A percentile compares a stretch with the other conserved stretches of the same genome.
phyloP scores from a whole-genome alignment of 1,140 invertebrate genomes.

The Stenopsyche tienmushanensis region DNA sequence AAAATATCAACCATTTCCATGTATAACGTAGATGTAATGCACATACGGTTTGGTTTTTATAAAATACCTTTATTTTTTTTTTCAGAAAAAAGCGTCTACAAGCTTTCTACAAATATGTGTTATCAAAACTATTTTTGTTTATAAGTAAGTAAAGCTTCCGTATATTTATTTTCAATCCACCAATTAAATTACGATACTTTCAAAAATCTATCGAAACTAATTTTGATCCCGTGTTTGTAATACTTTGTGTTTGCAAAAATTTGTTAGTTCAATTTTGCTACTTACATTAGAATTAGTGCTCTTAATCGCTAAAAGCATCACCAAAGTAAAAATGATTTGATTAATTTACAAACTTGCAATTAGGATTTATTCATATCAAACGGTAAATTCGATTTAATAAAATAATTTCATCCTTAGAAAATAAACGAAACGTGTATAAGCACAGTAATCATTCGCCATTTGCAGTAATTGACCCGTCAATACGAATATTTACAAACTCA shows the following conservation, averaged over 20 bases:
- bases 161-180: constrained; percentile 19
- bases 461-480: too few relatives aligned
- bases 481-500: too few relatives aligned
- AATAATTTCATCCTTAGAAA: too few relatives aligned
- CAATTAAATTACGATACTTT: not conserved
- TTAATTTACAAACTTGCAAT: too few relatives aligned
- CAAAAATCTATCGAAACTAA: constrained; percentile 30
- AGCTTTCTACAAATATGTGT: constrained; percentile 36
- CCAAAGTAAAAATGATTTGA: too few relatives aligned
- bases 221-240: constrained; percentile 40
- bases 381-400: too few relatives aligned
- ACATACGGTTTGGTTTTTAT: constrained; percentile 33
- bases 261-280: not conserved
- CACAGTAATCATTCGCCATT: too few relatives aligned
- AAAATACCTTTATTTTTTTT: constrained; percentile 28
- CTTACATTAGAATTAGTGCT: not conserved
- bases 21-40: too few relatives aligned
- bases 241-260: constrained; percentile 7
- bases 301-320: not conserved
- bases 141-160: constrained; percentile 38
- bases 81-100: constrained; percentile 35
- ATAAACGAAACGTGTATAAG: too few relatives aligned
- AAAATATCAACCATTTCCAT: too few relatives aligned
- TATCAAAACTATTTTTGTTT: constrained; percentile 40
- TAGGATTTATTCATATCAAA: too few relatives aligned